Evolutionary conservation across 2,888 invertebrate genomes (phyloP).

Genomic region (Onthophagus sagittarius): DNA sequence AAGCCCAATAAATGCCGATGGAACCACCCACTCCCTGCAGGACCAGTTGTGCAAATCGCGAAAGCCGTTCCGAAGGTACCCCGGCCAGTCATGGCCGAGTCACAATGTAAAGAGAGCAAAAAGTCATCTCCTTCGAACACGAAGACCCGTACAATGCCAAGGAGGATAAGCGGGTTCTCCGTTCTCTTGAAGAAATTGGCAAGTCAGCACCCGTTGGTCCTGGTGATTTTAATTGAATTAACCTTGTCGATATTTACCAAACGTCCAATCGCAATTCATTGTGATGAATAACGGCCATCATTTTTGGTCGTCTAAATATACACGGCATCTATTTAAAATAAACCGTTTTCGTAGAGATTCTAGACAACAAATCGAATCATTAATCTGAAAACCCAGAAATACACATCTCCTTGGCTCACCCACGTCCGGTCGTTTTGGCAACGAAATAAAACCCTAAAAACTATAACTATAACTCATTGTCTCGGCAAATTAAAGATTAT

Average conservation of each 20-base stretch:
- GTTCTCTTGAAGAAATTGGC: conserved; percentile 26
- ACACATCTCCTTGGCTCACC: too few species aligned
- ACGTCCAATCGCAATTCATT: background rate
- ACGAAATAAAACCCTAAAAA: too few species aligned
- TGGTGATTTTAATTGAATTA: conserved; percentile 22
- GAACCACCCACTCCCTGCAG: conserved; percentile 33
- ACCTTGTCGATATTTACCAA: conserved; percentile 6
- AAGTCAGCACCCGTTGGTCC: conserved; percentile 28
- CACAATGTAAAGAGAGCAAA: conserved; percentile 1
- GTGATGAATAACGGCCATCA: background rate
- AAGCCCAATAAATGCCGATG: conserved; percentile 29
- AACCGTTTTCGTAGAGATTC: background rate
- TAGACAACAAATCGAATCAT: too few species aligned
- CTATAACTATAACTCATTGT: too few species aligned
- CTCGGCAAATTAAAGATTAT: background rate
- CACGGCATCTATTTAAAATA: background rate
- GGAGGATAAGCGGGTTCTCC: conserved; percentile 28
- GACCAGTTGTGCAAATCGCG: conserved; percentile 27
- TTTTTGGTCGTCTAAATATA: background rate
- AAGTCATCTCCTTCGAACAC: background rate
- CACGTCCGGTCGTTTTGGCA: too few species aligned
- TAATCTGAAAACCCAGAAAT: too few species aligned
- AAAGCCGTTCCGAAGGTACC: conserved; percentile 25
- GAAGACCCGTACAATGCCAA: conserved; percentile 19
- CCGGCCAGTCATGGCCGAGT: conserved; percentile 17